phyloP scores from a whole-genome alignment of 2,797 vertebrate species.

The Tapera naevia region DNA sequence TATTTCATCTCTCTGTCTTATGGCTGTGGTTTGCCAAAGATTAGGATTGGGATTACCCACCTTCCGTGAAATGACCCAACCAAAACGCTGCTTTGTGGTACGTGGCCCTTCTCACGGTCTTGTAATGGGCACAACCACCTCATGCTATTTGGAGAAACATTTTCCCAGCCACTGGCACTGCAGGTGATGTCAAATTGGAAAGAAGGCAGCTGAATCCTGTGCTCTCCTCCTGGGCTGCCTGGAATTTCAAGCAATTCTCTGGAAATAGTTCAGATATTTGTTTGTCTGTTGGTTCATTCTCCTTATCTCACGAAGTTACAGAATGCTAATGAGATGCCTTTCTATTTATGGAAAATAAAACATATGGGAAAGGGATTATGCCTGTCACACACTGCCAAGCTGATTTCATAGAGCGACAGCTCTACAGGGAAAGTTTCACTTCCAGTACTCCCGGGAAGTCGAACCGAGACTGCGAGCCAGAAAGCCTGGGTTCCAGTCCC shows the following conservation, averaged over 20 bases:
- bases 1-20: neutral
- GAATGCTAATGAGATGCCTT: slow-evolving; percentile 59
- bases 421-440: slow-evolving; percentile 45
- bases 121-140: neutral
- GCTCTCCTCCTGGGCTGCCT: neutral
- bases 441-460: slow-evolving; percentile 44
- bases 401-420: slow-evolving; percentile 50
- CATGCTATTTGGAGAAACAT: neutral
- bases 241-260: slow-evolving; percentile 30
- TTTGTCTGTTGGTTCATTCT: slow-evolving; percentile 50
- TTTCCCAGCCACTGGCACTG: neutral
- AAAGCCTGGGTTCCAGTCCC: slow-evolving; percentile 14
- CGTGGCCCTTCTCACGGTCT: accelerated
- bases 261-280: slow-evolving; percentile 48
- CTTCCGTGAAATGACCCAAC: neutral
- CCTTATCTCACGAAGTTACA: slow-evolving; percentile 50
- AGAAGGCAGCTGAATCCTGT: neutral
- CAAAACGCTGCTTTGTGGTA: neutral
- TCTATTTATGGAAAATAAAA: slow-evolving; percentile 67
- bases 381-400: slow-evolving; percentile 63
- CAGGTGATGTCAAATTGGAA: neutral
- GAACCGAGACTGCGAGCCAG: neutral
- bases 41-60: neutral
- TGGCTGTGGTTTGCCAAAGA: neutral
- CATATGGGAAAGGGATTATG: slow-evolving; percentile 71